These are phyloP conservation scores for Drosophila novamexicana DNA, from an alignment of 1,140 invertebrate genomes.

Conservation along the genomic window DNA sequence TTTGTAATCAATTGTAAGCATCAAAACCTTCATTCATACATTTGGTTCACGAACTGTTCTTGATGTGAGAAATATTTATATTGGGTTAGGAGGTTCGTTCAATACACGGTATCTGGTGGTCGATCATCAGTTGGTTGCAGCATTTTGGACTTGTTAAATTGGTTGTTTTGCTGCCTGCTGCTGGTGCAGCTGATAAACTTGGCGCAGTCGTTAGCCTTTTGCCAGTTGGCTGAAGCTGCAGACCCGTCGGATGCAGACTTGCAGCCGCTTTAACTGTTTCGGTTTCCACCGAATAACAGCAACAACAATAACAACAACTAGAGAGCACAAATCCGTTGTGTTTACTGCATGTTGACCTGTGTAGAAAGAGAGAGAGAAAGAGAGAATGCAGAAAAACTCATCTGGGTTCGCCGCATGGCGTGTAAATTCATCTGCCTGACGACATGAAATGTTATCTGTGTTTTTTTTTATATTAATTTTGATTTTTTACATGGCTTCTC, in stretches of 20 bases:
- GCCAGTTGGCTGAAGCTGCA: slow-evolving; percentile 51
- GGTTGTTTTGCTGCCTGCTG: slow-evolving; percentile 41
- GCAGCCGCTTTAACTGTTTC: slow-evolving; percentile 74
- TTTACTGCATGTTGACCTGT: slow-evolving; percentile 75
- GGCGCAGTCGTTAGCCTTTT: slow-evolving; percentile 47
- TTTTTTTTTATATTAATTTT: slow-evolving; percentile 14
- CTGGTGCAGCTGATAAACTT: slow-evolving; percentile 56
- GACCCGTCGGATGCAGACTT: slow-evolving; percentile 44
- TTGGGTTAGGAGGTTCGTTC: not conserved
- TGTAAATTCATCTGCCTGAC: slow-evolving; percentile 41
- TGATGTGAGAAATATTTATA: too few relatives aligned
- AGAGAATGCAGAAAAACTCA: slow-evolving; percentile 35
- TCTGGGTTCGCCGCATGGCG: slow-evolving; percentile 22
- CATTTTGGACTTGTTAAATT: slow-evolving; percentile 28
- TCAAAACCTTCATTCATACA: too few relatives aligned
- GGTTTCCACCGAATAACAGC: slow-evolving; percentile 45
- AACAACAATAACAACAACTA: slow-evolving; percentile 13
- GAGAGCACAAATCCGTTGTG: slow-evolving; percentile 46
- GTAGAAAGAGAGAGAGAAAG: slow-evolving; percentile 2
- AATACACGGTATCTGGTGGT: not conserved
- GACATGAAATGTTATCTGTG: slow-evolving; percentile 39
- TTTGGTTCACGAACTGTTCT: too few relatives aligned
- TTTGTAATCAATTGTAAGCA: too few relatives aligned
- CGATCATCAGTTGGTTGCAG: not conserved
- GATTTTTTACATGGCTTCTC: slow-evolving; percentile 24